Percentiles rank a stretch among this genome's conserved stretches.
These are phyloP conservation scores for Crioceris asparagi DNA, from an alignment of 2,888 invertebrate genomes.

Conservation along the genomic window DNA sequence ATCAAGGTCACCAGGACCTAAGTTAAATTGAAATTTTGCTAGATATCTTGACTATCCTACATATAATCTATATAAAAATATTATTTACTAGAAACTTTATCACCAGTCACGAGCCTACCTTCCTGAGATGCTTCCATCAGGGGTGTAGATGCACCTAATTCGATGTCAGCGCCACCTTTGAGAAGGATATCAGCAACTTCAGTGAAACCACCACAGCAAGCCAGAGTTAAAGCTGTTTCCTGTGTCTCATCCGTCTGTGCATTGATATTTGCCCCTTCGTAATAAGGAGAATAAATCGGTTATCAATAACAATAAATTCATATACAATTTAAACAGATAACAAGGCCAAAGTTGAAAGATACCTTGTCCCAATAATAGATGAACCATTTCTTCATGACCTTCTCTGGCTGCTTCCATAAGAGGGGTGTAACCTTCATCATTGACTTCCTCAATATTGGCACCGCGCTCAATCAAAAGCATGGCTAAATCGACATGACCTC, in stretches of 20 bases:
- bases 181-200: constrained; percentile 93
- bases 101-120: no score
- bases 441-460: constrained; percentile 97
- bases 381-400: constrained; percentile 98
- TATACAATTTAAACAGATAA: no score
- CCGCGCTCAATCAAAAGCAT: constrained; percentile 91
- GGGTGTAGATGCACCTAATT: constrained; percentile 91
- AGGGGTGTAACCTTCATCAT: constrained; percentile 98
- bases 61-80: no score
- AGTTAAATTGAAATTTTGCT: no score
- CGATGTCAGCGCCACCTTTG: constrained; percentile 89
- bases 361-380: constrained; percentile 71
- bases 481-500: constrained; percentile 95
- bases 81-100: no score
- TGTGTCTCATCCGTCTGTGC: constrained; percentile 98
- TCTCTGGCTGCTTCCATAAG: constrained; percentile 98
- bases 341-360: constrained; percentile 3
- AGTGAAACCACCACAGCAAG: constrained; percentile 90
- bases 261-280: constrained; percentile 74
- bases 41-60: no score
- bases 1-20: no score
- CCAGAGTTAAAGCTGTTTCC: constrained; percentile 88
- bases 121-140: constrained; percentile 99
- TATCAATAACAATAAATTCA: no score
- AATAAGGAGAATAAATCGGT: neutral